Base-by-base conservation (phyloP, 2,888 invertebrate species). In the Melanophora roralis region DNA sequence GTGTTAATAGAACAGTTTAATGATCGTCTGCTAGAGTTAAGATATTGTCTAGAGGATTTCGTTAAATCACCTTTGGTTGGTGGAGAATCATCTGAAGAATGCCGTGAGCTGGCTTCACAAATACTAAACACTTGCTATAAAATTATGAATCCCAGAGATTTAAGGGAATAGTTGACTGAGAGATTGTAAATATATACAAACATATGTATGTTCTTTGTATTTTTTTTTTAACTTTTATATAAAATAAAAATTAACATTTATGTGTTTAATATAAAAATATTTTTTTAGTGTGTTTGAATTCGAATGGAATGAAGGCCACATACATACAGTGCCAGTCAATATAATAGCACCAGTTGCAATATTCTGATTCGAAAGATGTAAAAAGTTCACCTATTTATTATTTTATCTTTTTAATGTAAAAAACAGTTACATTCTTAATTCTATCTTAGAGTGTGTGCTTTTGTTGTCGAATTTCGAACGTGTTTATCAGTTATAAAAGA, bases 51-150 rank as follows among this genome's bases (percentile, higher is more conserved):
- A 40, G 88, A 90, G 1, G 93, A 93, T 57, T 89, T 92, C 68
- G 84, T 93, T 16, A 91, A 91, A 32, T 91, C 91, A 0, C 91
- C 92, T 53, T 90, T 93, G 2, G 84, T 92, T 34, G 91, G 91
- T 1, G 92, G 93, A 0, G 95, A 95, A 75, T 90, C 93, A 0
- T 93, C 93, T 84, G 91, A 92, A 0, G 93, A 94, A 67, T 93
- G 93, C 76, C 92, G 93, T 0, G 86, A 91, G 2, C 90, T 94
- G 32, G 95, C 94, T 0, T 90, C 90, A 1, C 92, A 93, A 86
- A 92, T 94, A 1, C 84, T 94, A 59, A 88, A 78, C 27, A 87
- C 88, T 21, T 89, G 88, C 72, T 87, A 86, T 75, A 83, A 84
- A 68, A 69, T 81, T 40, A 45, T 78, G 55, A 74, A 65, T 45